phyloP scores from a whole-genome alignment of 2,113 vertebrate species.

The Echinops telfairi region DNA sequence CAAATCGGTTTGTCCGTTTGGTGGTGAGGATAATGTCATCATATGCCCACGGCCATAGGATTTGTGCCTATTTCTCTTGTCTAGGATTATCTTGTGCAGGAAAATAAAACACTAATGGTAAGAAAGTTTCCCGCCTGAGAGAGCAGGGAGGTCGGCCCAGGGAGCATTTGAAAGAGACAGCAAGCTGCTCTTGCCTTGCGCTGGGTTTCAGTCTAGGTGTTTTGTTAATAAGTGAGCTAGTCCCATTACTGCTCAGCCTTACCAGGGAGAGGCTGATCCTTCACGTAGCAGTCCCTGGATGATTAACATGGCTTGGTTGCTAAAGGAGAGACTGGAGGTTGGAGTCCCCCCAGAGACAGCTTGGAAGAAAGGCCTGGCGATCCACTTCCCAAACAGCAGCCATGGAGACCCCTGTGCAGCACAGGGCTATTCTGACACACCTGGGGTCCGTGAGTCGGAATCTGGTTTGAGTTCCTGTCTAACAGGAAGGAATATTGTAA shows the following conservation, averaged over 20 bases:
- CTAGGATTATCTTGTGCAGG: slow-evolving; percentile 15
- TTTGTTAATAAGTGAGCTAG: neutral
- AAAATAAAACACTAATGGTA: slow-evolving; percentile 49
- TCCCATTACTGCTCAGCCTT: neutral
- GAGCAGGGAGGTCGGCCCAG: neutral
- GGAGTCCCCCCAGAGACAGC: neutral
- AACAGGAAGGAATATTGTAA: neutral
- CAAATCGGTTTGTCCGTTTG: too few relatives aligned
- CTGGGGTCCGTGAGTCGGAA: neutral
- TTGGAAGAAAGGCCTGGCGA: neutral
- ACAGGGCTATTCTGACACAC: neutral
- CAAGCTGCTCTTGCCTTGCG: neutral
- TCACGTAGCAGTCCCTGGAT: neutral
- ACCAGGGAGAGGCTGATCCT: neutral
- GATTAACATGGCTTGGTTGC: neutral
- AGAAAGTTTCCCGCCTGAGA: slow-evolving; percentile 36
- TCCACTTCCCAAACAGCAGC: neutral
- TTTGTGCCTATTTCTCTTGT: neutral
- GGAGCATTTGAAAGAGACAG: neutral
- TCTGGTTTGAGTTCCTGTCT: neutral
- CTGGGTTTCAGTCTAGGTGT: neutral
- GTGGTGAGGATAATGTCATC: too few relatives aligned
- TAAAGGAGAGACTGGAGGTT: neutral
- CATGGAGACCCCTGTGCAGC: neutral
- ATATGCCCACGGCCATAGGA: neutral